A percentile compares a stretch with the other conserved stretches of the same genome.
Conservation (phyloP, 1,140 invertebrate genomes). For the Drosophila pandora region DNA sequence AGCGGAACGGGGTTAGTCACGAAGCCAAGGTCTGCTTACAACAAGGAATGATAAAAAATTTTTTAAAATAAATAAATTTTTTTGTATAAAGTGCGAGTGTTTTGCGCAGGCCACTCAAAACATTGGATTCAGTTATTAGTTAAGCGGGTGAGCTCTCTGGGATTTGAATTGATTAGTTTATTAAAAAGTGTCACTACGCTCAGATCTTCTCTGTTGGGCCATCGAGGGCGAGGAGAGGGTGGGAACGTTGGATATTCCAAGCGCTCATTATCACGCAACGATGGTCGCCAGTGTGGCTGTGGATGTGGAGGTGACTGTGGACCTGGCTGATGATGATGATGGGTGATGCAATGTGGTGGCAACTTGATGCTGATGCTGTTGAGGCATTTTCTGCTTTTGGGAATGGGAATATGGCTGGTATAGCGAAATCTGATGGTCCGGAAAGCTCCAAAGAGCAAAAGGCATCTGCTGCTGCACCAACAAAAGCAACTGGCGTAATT, state of each 20-base stretch:
- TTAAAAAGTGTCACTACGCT: constrained; percentile 50
- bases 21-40: neutral
- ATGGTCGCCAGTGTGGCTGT: constrained; percentile 68
- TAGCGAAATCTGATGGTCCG: constrained; percentile 78
- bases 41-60: neutral
- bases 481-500: constrained; percentile 79
- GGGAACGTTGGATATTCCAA: constrained; percentile 27
- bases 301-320: constrained; percentile 27
- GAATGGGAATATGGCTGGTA: constrained; percentile 19
- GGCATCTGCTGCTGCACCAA: constrained; percentile 79
- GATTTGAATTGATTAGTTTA: constrained; percentile 22
- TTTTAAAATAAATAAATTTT: no score
- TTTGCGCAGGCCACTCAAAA: no score
- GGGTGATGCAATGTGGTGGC: constrained; percentile 24
- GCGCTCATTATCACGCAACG: constrained; percentile 73
- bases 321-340: constrained; percentile 25
- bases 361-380: constrained; percentile 37
- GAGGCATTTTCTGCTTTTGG: constrained; percentile 6
- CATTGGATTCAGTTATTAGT: no score
- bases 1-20: constrained; percentile 19
- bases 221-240: neutral
- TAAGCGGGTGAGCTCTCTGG: constrained; percentile 12
- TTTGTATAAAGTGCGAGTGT: no score
- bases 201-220: constrained; percentile 25
- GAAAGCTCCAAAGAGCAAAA: constrained; percentile 80